Evolutionary conservation across 2,113 vertebrate species (phyloP).

Genomic region (Cynoglossus semilaevis): DNA sequence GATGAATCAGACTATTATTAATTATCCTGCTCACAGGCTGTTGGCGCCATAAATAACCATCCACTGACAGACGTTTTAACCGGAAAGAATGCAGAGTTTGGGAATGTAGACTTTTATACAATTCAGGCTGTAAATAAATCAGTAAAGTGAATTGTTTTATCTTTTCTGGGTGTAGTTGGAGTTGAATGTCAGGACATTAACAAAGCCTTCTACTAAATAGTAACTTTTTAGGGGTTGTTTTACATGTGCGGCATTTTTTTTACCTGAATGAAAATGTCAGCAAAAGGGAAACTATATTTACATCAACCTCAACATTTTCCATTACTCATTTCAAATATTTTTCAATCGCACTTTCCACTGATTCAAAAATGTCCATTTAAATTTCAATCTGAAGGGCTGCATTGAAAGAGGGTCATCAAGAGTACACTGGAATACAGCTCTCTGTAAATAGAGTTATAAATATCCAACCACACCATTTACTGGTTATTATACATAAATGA

Average conservation of each 20-base stretch:
- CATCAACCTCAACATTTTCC: neutral
- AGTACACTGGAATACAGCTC: conserved; percentile 6
- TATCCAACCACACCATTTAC: conserved; percentile 33
- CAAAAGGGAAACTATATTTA: neutral
- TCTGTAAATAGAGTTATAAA: conserved; percentile 23
- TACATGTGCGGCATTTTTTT: neutral
- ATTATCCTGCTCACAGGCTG: conserved; percentile 60
- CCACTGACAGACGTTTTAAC: conserved; percentile 55
- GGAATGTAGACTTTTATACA: conserved; percentile 27
- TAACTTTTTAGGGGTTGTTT: neutral
- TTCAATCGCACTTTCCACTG: neutral
- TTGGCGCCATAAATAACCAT: conserved; percentile 62
- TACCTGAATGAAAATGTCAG: neutral
- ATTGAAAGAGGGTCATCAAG: conserved; percentile 10
- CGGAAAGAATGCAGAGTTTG: conserved; percentile 51
- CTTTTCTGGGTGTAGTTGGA: conserved; percentile 3
- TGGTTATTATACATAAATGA: conserved; percentile 32
- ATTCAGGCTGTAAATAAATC: conserved; percentile 21
- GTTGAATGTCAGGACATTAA: neutral
- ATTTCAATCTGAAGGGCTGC: conserved; percentile 5
- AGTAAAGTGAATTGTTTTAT: too few species aligned
- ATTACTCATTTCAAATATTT: conserved; percentile 1
- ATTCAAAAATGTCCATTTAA: conserved; percentile 12
- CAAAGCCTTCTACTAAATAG: neutral
- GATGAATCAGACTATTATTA: conserved; percentile 75